A percentile compares a stretch with the other conserved stretches of the same genome.
Evolutionary conservation across 2,888 invertebrate species (phyloP).

Genomic region (Bugula neritina): DNA sequence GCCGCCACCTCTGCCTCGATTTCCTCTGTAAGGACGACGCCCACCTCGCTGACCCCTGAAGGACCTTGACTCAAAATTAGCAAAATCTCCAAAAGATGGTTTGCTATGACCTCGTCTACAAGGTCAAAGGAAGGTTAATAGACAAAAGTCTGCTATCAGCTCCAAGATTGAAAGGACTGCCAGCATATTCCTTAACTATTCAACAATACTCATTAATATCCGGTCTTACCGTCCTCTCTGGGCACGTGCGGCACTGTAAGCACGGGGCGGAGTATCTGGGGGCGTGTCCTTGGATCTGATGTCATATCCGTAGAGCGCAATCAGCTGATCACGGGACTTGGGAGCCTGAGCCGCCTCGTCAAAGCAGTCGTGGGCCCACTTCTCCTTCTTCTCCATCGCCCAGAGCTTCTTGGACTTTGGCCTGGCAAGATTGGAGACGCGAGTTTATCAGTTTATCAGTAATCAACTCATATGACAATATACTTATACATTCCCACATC

Average conservation of each 20-base stretch:
- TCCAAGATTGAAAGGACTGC: no score
- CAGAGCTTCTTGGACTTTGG: conserved; percentile 51
- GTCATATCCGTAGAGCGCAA: conserved; percentile 84
- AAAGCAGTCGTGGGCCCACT: conserved; percentile 83
- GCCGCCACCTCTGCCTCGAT: background rate
- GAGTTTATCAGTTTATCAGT: no score
- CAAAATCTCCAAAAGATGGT: conserved; percentile 10
- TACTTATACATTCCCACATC: no score
- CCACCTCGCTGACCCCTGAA: background rate
- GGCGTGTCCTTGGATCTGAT: conserved; percentile 60
- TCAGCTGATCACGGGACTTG: conserved; percentile 76
- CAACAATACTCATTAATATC: background rate
- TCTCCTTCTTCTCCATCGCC: conserved; percentile 56
- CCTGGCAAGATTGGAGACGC: no score
- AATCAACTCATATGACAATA: no score
- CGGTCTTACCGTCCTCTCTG: background rate
- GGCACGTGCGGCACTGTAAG: background rate
- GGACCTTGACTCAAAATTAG: background rate
- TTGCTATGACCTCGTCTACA: background rate
- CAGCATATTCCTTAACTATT: background rate
- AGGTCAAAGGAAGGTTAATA: background rate
- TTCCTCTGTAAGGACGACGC: background rate
- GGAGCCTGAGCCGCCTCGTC: conserved; percentile 75
- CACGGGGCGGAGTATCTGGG: conserved; percentile 38
- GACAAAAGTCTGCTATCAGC: no score